Percentiles rank a stretch among this genome's conserved stretches.
phyloP scores from a whole-genome alignment of 2,113 vertebrate species.

The Aspiorhynchus laticeps region DNA sequence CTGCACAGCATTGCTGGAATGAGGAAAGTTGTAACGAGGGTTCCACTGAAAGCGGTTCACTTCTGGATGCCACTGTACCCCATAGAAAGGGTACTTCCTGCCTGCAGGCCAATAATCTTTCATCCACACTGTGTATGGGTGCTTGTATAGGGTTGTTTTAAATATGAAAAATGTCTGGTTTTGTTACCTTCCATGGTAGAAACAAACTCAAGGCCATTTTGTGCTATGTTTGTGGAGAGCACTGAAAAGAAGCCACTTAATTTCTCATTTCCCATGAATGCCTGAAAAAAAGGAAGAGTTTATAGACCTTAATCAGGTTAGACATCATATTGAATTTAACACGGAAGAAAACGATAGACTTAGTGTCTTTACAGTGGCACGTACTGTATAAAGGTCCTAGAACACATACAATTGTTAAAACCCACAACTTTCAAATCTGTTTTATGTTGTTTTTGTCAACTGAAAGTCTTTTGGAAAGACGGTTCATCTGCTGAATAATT shows the following conservation, averaged over 20 bases:
- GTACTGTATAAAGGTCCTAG: background rate
- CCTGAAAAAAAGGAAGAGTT: constrained; percentile 57
- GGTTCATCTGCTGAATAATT: too few species aligned
- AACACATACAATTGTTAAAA: background rate
- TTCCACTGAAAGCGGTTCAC: constrained; percentile 80
- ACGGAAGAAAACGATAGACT: background rate
- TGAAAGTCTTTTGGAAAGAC: too few species aligned
- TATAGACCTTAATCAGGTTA: background rate
- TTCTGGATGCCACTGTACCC: constrained; percentile 84
- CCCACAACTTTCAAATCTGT: background rate
- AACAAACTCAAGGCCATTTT: constrained; percentile 73
- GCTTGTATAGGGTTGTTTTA: background rate
- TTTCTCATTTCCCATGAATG: constrained; percentile 69
- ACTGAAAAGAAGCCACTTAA: constrained; percentile 73
- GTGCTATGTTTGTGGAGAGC: constrained; percentile 76
- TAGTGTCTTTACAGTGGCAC: background rate
- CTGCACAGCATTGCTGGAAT: constrained; percentile 73
- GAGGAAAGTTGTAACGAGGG: constrained; percentile 66
- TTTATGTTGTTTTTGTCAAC: background rate
- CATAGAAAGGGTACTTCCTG: constrained; percentile 78
- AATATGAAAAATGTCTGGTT: background rate
- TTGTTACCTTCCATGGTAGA: constrained; percentile 80
- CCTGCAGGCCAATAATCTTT: constrained; percentile 57
- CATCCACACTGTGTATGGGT: background rate
- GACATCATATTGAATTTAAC: background rate